Conservation (phyloP, 2,888 invertebrate genomes). For the Junonia oenone region DNA sequence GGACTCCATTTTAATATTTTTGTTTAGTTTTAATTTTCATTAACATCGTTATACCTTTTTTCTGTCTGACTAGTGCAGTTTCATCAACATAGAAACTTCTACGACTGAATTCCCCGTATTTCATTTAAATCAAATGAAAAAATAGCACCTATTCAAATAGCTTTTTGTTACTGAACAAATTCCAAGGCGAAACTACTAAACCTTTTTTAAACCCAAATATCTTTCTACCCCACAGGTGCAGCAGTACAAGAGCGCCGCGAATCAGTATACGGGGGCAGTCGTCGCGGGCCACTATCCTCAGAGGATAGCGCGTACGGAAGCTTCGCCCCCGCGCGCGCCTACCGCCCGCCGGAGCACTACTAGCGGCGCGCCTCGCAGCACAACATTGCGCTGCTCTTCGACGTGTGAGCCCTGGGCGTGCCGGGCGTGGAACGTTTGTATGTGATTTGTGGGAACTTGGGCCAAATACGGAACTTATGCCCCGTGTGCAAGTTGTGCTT, state of each 20-base stretch:
- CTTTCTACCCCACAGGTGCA: constrained; percentile 53
- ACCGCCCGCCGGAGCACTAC: constrained; percentile 57
- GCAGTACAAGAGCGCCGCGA: constrained; percentile 82
- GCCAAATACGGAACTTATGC: background rate
- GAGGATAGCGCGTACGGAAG: constrained; percentile 31
- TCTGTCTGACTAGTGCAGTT: no score
- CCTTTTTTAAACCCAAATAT: no score
- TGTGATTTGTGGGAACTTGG: background rate
- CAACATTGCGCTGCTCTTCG: constrained; percentile 75
- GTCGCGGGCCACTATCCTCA: constrained; percentile 36
- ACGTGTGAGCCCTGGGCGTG: constrained; percentile 44
- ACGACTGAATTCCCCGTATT: no score
- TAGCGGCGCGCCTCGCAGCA: constrained; percentile 77
- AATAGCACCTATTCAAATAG: no score
- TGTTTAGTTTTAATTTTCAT: no score
- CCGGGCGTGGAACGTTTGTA: background rate
- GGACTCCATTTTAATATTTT: no score
- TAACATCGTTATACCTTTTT: no score
- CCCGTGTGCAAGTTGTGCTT: background rate
- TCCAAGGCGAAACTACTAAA: no score
- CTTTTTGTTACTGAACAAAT: no score
- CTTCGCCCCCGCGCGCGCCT: constrained; percentile 30
- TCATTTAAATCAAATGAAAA: no score
- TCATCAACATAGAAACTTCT: no score
- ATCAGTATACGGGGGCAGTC: constrained; percentile 80